Percentiles rank a stretch among this genome's conserved stretches.
Conservation (phyloP, 2,113 vertebrate species). For the Cyprinodon tularosa region DNA sequence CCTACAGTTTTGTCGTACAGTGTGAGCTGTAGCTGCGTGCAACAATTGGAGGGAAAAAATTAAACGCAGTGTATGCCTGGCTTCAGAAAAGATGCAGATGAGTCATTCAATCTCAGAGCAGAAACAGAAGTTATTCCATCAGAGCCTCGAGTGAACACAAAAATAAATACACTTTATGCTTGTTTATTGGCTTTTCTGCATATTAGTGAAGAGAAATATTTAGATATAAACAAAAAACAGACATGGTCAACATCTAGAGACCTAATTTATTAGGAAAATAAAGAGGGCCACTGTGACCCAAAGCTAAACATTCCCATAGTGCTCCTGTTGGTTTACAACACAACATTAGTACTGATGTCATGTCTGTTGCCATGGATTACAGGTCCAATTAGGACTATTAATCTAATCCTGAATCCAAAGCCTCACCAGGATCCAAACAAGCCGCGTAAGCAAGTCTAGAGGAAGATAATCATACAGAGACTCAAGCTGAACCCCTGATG, state of each 20-base stretch:
- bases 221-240: not conserved
- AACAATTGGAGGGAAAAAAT: no score
- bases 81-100: no score
- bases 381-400: not conserved
- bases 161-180: not conserved
- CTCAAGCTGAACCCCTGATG: not conserved
- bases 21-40: no score
- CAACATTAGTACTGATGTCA: not conserved
- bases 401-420: conserved; percentile 7
- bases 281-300: no score
- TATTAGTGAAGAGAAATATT: not conserved
- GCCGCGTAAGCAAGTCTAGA: conserved; percentile 3
- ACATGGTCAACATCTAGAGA: no score
- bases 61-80: no score
- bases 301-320: not conserved
- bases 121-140: not conserved
- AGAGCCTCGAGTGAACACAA: not conserved
- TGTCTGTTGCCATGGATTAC: not conserved
- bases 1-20: no score
- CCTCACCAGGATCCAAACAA: not conserved
- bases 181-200: not conserved
- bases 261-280: no score
- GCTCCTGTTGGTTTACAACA: not conserved
- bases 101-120: not conserved
- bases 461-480: not conserved